Percentiles rank a stretch among this genome's conserved stretches.
These are phyloP conservation scores for Solea senegalensis DNA, from an alignment of 2,113 vertebrate species.

Conservation along the genomic window DNA sequence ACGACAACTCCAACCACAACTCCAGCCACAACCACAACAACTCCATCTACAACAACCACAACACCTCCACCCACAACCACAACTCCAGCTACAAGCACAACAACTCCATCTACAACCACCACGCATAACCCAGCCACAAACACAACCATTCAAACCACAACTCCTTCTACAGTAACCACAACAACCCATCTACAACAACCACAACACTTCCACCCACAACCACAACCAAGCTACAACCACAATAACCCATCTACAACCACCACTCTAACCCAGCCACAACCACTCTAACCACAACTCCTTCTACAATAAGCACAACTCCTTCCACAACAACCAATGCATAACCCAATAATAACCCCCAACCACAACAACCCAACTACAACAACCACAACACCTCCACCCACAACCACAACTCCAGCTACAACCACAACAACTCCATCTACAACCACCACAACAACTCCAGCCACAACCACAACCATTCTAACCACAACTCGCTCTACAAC, in stretches of 20 bases:
- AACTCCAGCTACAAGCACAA: not conserved
- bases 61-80: not conserved
- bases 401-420: not conserved
- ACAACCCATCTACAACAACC: not conserved
- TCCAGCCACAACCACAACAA: not conserved
- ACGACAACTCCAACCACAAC: not conserved
- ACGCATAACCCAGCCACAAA: not conserved
- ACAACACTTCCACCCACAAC: not conserved
- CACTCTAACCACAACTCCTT: not conserved
- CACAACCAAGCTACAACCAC: not conserved
- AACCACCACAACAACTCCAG: not conserved
- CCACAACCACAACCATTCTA: not conserved
- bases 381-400: not conserved
- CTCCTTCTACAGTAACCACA: no score
- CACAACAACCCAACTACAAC: not conserved
- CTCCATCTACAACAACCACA: not conserved
- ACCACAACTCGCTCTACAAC: not conserved
- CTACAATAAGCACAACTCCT: not conserved
- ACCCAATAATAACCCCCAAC: not conserved
- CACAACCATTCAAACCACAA: not conserved
- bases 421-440: not conserved
- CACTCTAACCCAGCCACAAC: no score
- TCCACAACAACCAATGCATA: not conserved
- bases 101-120: not conserved
- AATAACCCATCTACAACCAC: no score